Percentiles rank a stretch among this genome's conserved stretches.
These are phyloP conservation scores for Puma concolor DNA, from an alignment of 2,113 vertebrate genomes.

Conservation along the genomic window DNA sequence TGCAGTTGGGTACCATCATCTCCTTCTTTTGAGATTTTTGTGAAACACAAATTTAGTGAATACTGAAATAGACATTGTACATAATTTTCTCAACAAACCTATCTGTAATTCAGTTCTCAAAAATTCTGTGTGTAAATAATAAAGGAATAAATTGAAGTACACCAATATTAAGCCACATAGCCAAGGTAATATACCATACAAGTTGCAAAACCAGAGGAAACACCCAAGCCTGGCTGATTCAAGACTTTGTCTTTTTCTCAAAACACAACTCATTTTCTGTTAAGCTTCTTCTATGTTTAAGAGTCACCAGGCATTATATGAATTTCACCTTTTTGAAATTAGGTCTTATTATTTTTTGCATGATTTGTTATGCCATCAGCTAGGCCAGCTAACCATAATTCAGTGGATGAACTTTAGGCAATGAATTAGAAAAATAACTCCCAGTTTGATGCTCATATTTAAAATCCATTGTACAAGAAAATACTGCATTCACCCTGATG, in stretches of 20 bases:
- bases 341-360: background rate
- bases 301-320: background rate
- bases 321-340: background rate
- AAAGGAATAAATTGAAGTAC: background rate
- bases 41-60: background rate
- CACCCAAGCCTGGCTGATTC: background rate
- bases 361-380: background rate
- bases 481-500: background rate
- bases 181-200: background rate
- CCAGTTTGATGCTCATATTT: background rate
- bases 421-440: background rate
- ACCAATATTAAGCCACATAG: background rate
- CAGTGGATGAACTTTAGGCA: background rate
- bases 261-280: background rate
- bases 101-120: background rate
- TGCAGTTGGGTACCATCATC: background rate
- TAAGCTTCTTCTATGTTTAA: background rate
- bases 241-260: background rate
- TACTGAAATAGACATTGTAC: background rate
- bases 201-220: background rate
- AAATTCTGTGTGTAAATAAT: background rate
- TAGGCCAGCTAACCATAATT: background rate
- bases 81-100: background rate
- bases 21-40: background rate
- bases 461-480: background rate